Evolutionary conservation across 2,113 vertebrate genomes (phyloP).

Genomic region (Sminthopsis crassicaudata): DNA sequence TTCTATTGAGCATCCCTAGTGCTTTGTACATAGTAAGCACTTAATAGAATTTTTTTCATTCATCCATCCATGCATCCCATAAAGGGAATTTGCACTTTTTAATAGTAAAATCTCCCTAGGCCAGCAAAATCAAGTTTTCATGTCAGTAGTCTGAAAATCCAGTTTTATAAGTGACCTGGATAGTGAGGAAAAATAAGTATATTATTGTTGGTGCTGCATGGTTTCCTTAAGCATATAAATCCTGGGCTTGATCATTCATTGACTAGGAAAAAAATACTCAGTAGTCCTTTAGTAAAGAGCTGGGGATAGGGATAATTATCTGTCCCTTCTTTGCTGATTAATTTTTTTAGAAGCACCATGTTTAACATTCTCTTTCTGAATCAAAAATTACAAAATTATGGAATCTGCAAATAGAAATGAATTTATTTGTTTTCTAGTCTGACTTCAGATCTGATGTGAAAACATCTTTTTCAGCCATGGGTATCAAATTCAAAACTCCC

Average conservation of each 20-base stretch:
- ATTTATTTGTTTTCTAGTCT: neutral
- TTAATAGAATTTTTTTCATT: neutral
- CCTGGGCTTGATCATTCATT: neutral
- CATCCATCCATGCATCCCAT: neutral
- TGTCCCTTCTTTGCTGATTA: neutral
- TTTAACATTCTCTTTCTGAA: neutral
- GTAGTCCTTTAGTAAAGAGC: neutral
- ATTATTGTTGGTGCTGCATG: neutral
- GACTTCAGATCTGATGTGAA: neutral
- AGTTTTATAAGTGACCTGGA: neutral
- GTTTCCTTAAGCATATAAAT: neutral
- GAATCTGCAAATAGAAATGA: neutral
- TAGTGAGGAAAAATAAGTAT: neutral
- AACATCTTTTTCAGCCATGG: neutral
- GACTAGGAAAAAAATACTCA: neutral
- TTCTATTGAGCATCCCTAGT: neutral
- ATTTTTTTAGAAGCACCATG: neutral
- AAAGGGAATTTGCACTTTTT: neutral
- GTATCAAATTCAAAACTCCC: neutral
- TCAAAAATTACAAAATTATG: neutral
- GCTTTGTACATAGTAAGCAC: neutral
- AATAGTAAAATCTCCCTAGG: neutral
- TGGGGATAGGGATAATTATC: neutral
- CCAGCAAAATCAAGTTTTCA: neutral
- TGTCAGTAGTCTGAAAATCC: neutral